Conservation (phyloP, 2,888 invertebrate genomes). For the Agonopterix subpropinquella region DNA sequence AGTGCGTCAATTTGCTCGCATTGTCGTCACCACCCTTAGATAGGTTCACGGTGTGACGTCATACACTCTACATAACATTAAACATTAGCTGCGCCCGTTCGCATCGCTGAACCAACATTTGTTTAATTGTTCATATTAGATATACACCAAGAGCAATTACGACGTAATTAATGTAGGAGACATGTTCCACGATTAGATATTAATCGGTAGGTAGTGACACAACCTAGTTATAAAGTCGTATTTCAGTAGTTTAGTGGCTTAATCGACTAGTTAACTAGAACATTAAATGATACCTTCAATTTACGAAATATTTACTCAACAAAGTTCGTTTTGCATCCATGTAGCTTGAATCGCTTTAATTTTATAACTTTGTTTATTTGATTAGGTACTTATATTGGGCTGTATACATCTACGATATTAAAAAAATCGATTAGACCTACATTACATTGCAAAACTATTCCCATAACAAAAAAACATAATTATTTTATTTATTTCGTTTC, state of each 20-base stretch:
- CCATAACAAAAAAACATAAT: too few relatives aligned
- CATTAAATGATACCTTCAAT: too few relatives aligned
- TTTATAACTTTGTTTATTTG: too few relatives aligned
- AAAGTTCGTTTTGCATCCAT: too few relatives aligned
- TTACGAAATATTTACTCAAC: too few relatives aligned
- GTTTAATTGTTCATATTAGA: slow-evolving; percentile 7
- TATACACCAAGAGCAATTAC: slow-evolving; percentile 6
- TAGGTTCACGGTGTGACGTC: slow-evolving; percentile 26
- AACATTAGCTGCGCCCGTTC: slow-evolving; percentile 1
- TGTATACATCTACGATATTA: too few relatives aligned
- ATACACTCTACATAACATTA: slow-evolving; percentile 13
- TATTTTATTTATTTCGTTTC: too few relatives aligned
- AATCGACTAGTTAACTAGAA: too few relatives aligned
- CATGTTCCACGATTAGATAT: slow-evolving; percentile 4
- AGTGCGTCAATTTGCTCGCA: slow-evolving; percentile 64
- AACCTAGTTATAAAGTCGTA: slow-evolving; percentile 1
- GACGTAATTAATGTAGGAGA: slow-evolving; percentile 5
- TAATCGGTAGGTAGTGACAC: not conserved
- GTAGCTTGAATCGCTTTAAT: too few relatives aligned
- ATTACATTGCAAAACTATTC: too few relatives aligned
- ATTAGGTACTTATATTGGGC: too few relatives aligned
- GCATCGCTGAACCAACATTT: slow-evolving; percentile 20
- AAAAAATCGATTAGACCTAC: too few relatives aligned
- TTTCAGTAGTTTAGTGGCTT: not conserved
- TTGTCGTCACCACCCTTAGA: slow-evolving; percentile 43